A percentile compares a stretch with the other conserved stretches of the same genome.
Conservation (phyloP, 2,113 vertebrate species). For the Cnemophilus loriae region DNA sequence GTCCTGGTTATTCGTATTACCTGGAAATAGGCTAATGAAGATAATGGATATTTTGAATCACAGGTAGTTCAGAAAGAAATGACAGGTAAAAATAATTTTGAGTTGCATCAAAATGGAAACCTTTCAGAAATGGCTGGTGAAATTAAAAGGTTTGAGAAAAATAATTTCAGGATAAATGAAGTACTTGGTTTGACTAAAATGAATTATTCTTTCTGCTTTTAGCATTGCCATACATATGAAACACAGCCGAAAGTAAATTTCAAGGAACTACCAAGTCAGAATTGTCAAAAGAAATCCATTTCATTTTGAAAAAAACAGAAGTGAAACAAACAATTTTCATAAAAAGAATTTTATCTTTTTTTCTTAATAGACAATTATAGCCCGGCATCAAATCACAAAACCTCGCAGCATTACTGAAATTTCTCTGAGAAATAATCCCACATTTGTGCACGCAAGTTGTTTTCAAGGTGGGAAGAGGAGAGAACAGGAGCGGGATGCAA, state of each 20-base stretch:
- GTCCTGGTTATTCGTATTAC: not conserved
- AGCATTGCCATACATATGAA: not conserved
- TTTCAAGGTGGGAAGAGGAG: not conserved
- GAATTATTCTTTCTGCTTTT: not conserved
- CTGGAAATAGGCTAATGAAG: not conserved
- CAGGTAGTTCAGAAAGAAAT: not conserved
- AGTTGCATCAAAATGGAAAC: not conserved
- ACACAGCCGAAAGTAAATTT: not conserved
- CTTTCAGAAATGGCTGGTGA: not conserved
- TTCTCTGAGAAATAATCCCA: not conserved
- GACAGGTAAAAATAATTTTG: not conserved
- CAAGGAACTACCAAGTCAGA: not conserved
- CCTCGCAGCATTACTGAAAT: accelerated
- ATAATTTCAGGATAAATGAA: not conserved
- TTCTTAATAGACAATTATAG: not conserved
- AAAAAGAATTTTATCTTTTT: not conserved
- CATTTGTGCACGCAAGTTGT: not conserved
- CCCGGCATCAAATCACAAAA: not conserved
- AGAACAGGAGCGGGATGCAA: not conserved
- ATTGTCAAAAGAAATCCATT: not conserved
- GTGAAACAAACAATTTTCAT: not conserved
- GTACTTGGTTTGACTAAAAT: not conserved
- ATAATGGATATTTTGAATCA: not conserved
- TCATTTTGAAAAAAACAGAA: not conserved
- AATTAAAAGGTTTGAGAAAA: not conserved